phyloP scores from a whole-genome alignment of 1,140 invertebrate genomes.

The Anoplolepis gracilipes region DNA sequence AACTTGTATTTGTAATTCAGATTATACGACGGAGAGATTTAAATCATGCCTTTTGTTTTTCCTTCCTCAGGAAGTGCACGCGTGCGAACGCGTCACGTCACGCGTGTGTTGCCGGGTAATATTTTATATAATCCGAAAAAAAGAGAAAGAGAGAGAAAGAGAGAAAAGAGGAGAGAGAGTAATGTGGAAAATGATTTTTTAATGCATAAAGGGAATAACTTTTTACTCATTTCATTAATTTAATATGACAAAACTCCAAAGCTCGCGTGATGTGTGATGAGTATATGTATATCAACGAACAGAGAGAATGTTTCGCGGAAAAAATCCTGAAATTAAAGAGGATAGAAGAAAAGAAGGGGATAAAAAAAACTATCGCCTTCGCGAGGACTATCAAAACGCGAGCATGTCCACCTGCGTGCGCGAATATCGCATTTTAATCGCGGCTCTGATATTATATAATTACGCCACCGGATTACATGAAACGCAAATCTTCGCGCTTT shows the following conservation, averaged over 20 bases:
- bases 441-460: slow-evolving; percentile 41
- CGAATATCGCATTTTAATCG: slow-evolving; percentile 40
- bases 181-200: neutral
- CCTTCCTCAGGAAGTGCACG: neutral
- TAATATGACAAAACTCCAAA: neutral
- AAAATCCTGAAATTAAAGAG: neutral
- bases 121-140: neutral
- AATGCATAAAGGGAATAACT: neutral
- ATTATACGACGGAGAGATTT: slow-evolving; percentile 29
- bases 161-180: neutral
- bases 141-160: too few relatives aligned
- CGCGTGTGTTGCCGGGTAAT: slow-evolving; percentile 27
- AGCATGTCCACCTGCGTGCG: neutral
- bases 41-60: slow-evolving; percentile 13
- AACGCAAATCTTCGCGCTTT: neutral
- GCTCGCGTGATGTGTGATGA: neutral
- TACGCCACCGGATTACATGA: slow-evolving; percentile 29
- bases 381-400: slow-evolving; percentile 27
- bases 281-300: neutral
- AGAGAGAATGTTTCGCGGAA: neutral
- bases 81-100: slow-evolving; percentile 27
- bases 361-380: neutral
- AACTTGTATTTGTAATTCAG: slow-evolving; percentile 51
- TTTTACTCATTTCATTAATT: slow-evolving; percentile 20
- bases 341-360: neutral